Conservation (phyloP, 2,888 invertebrate species). For the Taenaris catops region DNA sequence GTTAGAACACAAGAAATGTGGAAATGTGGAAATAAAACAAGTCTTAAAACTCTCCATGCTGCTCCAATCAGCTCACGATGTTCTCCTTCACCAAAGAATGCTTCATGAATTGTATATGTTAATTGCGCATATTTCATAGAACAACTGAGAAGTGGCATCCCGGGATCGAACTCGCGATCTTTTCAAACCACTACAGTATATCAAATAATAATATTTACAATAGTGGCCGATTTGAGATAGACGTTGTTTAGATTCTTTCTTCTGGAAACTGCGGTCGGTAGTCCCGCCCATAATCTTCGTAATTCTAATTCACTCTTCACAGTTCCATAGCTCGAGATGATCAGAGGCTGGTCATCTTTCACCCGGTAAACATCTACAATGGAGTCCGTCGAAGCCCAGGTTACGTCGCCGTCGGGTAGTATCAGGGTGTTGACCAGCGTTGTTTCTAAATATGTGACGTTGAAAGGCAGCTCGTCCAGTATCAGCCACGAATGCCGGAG, state of each 20-base stretch:
- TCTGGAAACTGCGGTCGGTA: constrained; percentile 40
- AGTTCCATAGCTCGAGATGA: constrained; percentile 29
- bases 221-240: constrained; percentile 38
- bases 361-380: constrained; percentile 49
- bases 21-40: no score
- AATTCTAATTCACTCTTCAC: constrained; percentile 27
- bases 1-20: no score
- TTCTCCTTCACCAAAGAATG: no score
- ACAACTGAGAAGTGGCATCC: no score
- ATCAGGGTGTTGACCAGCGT: constrained; percentile 32
- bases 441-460: constrained; percentile 28
- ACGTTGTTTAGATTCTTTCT: constrained; percentile 47
- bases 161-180: no score
- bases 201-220: constrained; percentile 47
- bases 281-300: constrained; percentile 32
- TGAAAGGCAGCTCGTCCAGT: constrained; percentile 33
- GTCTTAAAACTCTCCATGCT: no score
- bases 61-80: no score
- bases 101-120: no score
- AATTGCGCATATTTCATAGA: no score
- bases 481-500: constrained; percentile 56
- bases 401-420: constrained; percentile 56
- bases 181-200: no score
- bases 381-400: constrained; percentile 36
- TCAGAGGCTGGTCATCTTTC: constrained; percentile 32